phyloP scores from a whole-genome alignment of 2,797 vertebrate species.

The Synanceia verrucosa region DNA sequence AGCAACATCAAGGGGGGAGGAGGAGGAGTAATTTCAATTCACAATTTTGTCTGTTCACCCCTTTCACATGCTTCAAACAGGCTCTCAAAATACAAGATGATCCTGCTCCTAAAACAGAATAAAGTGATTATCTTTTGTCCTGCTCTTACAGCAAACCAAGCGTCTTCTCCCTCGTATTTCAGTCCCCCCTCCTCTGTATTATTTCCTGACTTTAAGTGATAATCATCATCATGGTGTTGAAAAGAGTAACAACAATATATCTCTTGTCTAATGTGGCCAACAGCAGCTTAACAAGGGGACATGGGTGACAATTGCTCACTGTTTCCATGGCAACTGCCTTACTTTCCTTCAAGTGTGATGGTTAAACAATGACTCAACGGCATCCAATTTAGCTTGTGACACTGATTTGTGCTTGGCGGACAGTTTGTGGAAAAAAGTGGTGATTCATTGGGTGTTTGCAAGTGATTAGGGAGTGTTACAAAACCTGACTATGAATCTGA shows the following conservation, averaged over 20 bases:
- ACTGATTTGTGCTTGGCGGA: constrained; percentile 37
- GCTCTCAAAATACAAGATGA: constrained; percentile 21
- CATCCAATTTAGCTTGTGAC: constrained; percentile 54
- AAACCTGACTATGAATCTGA: constrained; percentile 10
- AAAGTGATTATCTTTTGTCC: not conserved
- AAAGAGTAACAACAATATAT: constrained; percentile 30
- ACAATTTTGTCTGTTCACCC: not conserved
- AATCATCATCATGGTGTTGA: not conserved
- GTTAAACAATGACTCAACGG: constrained; percentile 52
- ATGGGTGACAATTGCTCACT: constrained; percentile 45
- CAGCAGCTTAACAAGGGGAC: constrained; percentile 34
- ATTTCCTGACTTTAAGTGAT: constrained; percentile 11
- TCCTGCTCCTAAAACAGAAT: not conserved
- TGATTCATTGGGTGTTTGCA: constrained; percentile 27
- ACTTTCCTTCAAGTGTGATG: constrained; percentile 32
- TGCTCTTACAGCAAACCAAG: not conserved
- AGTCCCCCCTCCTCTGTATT: not conserved
- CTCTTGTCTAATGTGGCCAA: constrained; percentile 35
- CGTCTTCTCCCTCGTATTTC: not conserved
- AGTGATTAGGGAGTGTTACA: constrained; percentile 24
- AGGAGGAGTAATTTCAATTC: not conserved
- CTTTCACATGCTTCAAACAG: not conserved
- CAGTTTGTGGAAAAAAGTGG: constrained; percentile 4
- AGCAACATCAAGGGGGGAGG: not conserved
- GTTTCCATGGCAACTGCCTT: constrained; percentile 65